Evolutionary conservation across 2,797 vertebrate genomes (phyloP), one percentile per base, ranked within the genome.

Genomic region (Crenichthys baileyi): DNA sequence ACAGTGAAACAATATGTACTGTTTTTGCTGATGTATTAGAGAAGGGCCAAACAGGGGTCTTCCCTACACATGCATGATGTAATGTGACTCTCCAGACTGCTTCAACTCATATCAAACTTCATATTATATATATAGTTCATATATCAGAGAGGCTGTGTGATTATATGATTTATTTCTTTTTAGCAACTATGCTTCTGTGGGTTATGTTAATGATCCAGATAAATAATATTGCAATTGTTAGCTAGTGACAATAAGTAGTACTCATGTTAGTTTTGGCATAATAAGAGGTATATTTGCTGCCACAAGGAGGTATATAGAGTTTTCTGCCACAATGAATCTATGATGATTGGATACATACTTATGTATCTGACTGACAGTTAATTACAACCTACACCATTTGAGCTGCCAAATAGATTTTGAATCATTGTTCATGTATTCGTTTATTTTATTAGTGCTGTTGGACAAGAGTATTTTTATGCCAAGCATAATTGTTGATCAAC

Each of bases 401-500:
- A 51, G 8, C 1, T 12, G 26, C 44, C 18, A 72, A 22, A 58
- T 67, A 39, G 65, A 15, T 61, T 77, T 15, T n/a, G 51, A 63
- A 74, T 79, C 2, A 44, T 51, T 31, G 24, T 71, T 50, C 4
- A 46, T 4, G n/a, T 48, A 50, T 31, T 2, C 26, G 67, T 26
- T 70, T 16, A 2, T 26, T 26, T 70, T 41, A 67, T 24, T 67
- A 67, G 20, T 24, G 18, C 20, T 67, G 36, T 24, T 39, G 6
- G 13, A 70, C 41, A 48, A 11, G 41, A 1, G 16, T 72, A 81
- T 75, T 67, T 50, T 82, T 56, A 26, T 60, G 55, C 9, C 13
- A 56, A 3, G 46, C 51, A 63, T 46, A 22, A 76, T 76, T 51
- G 53, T 36, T 80, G 68, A 50, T 70, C 41, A 76, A 63, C 72